Base-by-base conservation (phyloP, 2,888 invertebrate genomes). In the Heliconius erato region DNA sequence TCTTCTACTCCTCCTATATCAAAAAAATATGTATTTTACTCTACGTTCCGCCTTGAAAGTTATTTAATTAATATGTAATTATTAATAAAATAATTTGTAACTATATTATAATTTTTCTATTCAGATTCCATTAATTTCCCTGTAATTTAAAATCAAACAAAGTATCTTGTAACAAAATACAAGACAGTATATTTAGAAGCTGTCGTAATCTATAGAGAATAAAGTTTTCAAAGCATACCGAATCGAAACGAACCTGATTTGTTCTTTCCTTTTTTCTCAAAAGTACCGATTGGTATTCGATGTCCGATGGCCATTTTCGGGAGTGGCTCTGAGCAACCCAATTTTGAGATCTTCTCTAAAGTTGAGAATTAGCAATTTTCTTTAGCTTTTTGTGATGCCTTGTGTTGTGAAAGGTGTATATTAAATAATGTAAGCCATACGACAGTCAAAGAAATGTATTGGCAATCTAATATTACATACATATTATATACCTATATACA, bases 211-310 rank as follows among this genome's bases (percentile, higher is more conserved):
- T 35, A 63, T 40, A 63, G 26, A 78, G 44, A 44, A 78, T 44
- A 49, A 78, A 78, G 67, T 78, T 84, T 83, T 80, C 80, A 78
- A 59, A 82, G 82, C 82, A 65, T 83, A 81, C 79, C 44, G 67
- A 63, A 63, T 4, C 12, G 63, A n/a, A n/a, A 11, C 3, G 68
- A 63, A 71, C 80, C 54, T 78, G 84, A 84, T 84, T 80, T 80
- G 76, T 79, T 72, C 26, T 49, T 80, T 74, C 28, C 32, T 65
- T 80, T 69, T 80, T 74, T 74, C 32, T 80, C 40, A 80, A 54
- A 74, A 67, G 80, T 67, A 74, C 72, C 78, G 71, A 81, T 83
- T 80, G 83, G 80, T 81, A 83, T 83, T 80, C 83, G 74, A 40
- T 65, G 81, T 77, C 78, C 78, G 81, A 79, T 49, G 54, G 76